These are phyloP conservation scores for Burhinus oedicnemus DNA, from an alignment of 2,113 vertebrate species.

Conservation along the genomic window DNA sequence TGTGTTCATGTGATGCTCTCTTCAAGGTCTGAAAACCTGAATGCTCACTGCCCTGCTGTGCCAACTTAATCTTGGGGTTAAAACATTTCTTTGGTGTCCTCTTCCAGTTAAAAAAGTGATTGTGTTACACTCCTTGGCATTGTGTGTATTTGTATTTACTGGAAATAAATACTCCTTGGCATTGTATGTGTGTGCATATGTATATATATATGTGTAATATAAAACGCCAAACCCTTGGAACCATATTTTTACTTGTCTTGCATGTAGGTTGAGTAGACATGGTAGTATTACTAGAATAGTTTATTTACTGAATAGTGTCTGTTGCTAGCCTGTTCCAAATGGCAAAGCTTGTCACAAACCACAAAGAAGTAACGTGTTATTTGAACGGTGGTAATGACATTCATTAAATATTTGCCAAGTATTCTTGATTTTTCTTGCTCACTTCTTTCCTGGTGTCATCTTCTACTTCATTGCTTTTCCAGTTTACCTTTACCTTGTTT, in stretches of 20 bases:
- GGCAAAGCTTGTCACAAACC: background rate
- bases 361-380: background rate
- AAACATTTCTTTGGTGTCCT: background rate
- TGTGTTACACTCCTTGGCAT: background rate
- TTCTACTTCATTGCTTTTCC: background rate
- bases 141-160: background rate
- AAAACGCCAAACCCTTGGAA: background rate
- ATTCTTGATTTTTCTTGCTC: background rate
- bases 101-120: background rate
- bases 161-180: background rate
- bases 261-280: background rate
- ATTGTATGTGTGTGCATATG: background rate
- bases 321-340: background rate
- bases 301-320: background rate
- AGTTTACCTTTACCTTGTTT: background rate
- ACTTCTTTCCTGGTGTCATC: background rate
- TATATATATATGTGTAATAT: background rate
- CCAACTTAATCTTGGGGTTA: background rate
- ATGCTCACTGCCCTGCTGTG: background rate
- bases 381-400: background rate
- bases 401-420: background rate
- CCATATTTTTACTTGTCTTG: background rate
- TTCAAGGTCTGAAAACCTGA: background rate
- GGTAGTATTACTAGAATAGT: background rate
- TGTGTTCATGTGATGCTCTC: background rate